Base-by-base conservation (phyloP, 1,140 invertebrate species). In the Pseudobourletiella spinata region DNA sequence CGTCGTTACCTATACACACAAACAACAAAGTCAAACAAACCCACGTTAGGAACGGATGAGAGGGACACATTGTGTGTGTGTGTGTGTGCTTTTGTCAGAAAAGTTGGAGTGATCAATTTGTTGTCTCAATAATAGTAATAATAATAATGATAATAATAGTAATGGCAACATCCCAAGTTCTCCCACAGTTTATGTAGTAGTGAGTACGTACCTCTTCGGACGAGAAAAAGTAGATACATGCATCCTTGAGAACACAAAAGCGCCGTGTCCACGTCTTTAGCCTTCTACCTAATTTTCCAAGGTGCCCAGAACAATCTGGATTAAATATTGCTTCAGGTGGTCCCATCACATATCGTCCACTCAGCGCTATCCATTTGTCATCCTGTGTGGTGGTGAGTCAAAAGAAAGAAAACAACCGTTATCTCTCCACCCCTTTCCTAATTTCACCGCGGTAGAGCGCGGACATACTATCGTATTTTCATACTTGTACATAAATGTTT, bases 191-290 rank as follows among this genome's bases (percentile, higher is more conserved):
- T n/a, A n/a, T n/a, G n/a, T n/a, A n/a, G n/a, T n/a, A n/a, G n/a
- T n/a, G n/a, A n/a, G n/a, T n/a, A 39, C 43, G 44, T 14, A 68
- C 66, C 50, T 67, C 61, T 43, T 55, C 50, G 8, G 39, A 58
- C 26, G 32, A 3, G 76, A 94, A 97, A 76, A 95, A 94, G 78
- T 94, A 97, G 14, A 97, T 79, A 70, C 89, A 93, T 46, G 92
- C 93, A 76, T 96, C 91, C 75, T 96, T 96, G 3, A 97, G 80
- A 22, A 97, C 87, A 78, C 93, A 96, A 78, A 94, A 96, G 46
- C 92, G 81, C 70, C 87, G 84, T 61, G 86, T 87, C 92, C 92
- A 97, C 50, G 81, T 85, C 77, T 87, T 90, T 74, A 81, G 85
- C 68, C 75, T 67, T 35, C 76, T 71, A 30, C 77, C 78, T 32